Evolutionary conservation across 2,888 invertebrate species (phyloP).

Genomic region (Magallana nippona): DNA sequence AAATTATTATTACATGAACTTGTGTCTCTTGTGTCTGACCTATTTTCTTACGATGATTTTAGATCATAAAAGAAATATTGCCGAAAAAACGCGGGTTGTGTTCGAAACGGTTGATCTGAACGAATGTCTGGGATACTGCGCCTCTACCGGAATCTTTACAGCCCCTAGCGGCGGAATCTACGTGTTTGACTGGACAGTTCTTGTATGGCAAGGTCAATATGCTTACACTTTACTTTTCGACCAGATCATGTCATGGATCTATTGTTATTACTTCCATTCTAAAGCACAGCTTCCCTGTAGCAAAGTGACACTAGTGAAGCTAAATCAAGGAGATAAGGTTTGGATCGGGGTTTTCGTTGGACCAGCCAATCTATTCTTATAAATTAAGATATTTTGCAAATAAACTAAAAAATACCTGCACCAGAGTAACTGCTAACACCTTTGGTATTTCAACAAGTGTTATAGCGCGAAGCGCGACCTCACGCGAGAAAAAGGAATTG

Average conservation of each 20-base stretch:
- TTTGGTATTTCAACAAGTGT: too few relatives aligned
- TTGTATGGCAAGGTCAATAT: neutral
- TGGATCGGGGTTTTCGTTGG: neutral
- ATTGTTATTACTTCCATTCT: neutral
- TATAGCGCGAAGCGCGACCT: too few relatives aligned
- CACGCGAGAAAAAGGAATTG: too few relatives aligned
- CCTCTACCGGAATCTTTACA: neutral
- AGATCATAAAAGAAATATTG: too few relatives aligned
- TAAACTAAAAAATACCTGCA: too few relatives aligned
- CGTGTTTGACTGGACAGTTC: neutral
- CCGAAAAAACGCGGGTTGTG: neutral
- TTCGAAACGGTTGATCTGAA: neutral
- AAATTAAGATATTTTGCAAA: too few relatives aligned
- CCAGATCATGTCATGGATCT: neutral
- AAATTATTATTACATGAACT: too few relatives aligned
- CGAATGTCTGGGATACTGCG: neutral
- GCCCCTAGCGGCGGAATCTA: neutral
- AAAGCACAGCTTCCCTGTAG: neutral
- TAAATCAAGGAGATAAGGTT: neutral
- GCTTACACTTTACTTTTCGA: neutral
- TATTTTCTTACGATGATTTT: too few relatives aligned
- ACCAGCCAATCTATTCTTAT: too few relatives aligned
- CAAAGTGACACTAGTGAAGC: neutral
- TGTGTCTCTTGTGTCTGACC: too few relatives aligned
- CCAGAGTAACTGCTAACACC: too few relatives aligned